Evolutionary conservation across 2,113 vertebrate species (phyloP), one percentile per base, ranked within the genome.

Genomic region (Silurus asotus): DNA sequence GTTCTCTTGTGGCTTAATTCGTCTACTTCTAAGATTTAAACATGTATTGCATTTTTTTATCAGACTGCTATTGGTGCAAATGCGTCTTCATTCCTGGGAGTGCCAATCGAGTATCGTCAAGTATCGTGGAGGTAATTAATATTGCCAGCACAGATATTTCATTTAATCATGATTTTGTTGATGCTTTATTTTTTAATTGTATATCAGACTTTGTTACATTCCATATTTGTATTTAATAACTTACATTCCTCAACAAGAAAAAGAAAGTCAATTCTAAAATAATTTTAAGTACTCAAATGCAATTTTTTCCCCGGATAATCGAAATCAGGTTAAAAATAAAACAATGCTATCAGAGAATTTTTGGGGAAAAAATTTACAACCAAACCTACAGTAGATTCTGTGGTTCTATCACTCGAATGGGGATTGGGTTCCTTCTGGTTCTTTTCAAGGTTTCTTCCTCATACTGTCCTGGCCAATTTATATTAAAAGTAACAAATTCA

Each of bases 21-120:
- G 0, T 2, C 0, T 19, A 72, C 37, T 23, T 84, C 8, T 4
- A 0, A 75, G 55, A 13, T 20, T 37, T 77, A 53, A 51, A 25
- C 53, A 25, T 7, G 17, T 8, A 8, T 83, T 55, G 62, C 23
- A 19, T 62, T 37, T 62, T 37, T 17, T 6, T 87, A 59, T 51
- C 82, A 94, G 94, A 92, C 90, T 6, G 94, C 89, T 11, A 90
- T 94, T 6, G 94, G 87, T 5, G 91, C 91, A 17, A 93, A 93
- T 15, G 92, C 92, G 3, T 91, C 94, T 1, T 89, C 81, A 0
- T 51, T 94, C 78, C 8, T 92, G 0, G 75, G 89, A 4, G 77
- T 93, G 7, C 92, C 92, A 9, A 84, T 91, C 83, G 94, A 94
- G 76, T 93, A 92, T 72, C 90, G 92, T 0, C 87, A 92, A 0